Evolutionary conservation across 2,888 invertebrate species (phyloP), one percentile per base, ranked within the genome.

Genomic region (Liopterus haemorrhoidalis): DNA sequence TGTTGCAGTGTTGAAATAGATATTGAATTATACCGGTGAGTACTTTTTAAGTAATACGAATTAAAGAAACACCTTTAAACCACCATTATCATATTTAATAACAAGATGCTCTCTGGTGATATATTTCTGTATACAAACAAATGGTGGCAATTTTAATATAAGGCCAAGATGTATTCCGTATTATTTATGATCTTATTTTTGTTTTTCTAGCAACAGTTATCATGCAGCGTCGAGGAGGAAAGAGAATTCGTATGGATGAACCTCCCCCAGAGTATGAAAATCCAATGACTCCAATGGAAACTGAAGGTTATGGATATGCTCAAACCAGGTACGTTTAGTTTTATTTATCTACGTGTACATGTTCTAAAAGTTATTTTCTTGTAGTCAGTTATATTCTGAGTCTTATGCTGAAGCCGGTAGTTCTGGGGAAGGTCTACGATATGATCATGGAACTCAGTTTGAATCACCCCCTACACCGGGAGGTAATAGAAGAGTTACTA

Each of bases 221-320:
- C 59, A 86, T 90, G 85, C 86, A 87, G 67, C 78, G 89, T 52
- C 73, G 83, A 48, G 89, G 89, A 61, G 91, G 91, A 55, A 92
- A 91, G 72, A 77, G 90, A 55, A 91, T 91, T 62, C 85, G 91
- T 51, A 89, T 92, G 88, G 90, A 90, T 69, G 89, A 89, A 68
- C 87, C 87, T 48, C 88, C 89, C 38, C 86, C 86, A 48, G 90
- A 91, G 63, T 90, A 87, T 64, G 88, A 88, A 24, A 84, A 82
- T 54, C 81, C 82, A 4, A 72, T 73, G 71, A 73, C 73, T 14
- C 73, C 72, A 46, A 62, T 71, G 57, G 50, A 64, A 49, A 78
- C 78, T 54, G 71, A 56, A 19, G 55, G 72, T 39, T 71, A 72
- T 18, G 66, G 69, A 16, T 68, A 65, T 53, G 75, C 74, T 57